These are phyloP conservation scores for Zhuqinia jingwanae DNA, from an alignment of 2,888 invertebrate genomes.

Conservation along the genomic window DNA sequence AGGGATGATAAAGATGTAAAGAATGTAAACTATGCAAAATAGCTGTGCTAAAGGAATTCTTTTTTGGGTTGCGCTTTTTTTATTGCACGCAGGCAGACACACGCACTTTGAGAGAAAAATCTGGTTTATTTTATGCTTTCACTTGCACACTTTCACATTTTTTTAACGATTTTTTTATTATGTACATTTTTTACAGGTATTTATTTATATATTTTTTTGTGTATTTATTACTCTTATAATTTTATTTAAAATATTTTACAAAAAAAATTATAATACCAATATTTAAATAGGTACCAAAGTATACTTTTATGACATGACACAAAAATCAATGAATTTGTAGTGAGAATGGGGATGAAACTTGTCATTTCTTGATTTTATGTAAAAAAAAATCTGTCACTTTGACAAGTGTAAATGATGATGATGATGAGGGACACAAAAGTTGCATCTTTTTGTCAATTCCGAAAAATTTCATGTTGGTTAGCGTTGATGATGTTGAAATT, in stretches of 20 bases:
- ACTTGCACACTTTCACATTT: no score
- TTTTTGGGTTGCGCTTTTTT: not conserved
- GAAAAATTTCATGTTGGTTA: not conserved
- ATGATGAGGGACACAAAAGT: not conserved
- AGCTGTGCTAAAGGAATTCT: not conserved
- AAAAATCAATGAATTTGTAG: not conserved
- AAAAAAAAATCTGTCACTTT: not conserved
- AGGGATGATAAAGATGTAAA: not conserved
- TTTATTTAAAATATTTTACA: no score
- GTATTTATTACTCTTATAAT: no score
- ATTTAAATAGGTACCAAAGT: not conserved
- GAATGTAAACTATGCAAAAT: slow-evolving; percentile 27
- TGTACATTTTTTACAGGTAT: no score
- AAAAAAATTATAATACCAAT: no score
- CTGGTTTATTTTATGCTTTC: not conserved
- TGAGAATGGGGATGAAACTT: not conserved
- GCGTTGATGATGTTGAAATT: not conserved
- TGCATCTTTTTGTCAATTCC: slow-evolving; percentile 3
- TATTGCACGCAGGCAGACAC: not conserved
- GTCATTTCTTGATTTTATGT: not conserved
- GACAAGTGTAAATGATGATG: not conserved
- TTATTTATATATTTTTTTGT: no score
- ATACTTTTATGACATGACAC: not conserved
- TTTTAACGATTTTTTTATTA: no score
- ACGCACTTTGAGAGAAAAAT: not conserved